Base-by-base conservation (phyloP, 2,113 vertebrate species). In the Macrotis lagotis region DNA sequence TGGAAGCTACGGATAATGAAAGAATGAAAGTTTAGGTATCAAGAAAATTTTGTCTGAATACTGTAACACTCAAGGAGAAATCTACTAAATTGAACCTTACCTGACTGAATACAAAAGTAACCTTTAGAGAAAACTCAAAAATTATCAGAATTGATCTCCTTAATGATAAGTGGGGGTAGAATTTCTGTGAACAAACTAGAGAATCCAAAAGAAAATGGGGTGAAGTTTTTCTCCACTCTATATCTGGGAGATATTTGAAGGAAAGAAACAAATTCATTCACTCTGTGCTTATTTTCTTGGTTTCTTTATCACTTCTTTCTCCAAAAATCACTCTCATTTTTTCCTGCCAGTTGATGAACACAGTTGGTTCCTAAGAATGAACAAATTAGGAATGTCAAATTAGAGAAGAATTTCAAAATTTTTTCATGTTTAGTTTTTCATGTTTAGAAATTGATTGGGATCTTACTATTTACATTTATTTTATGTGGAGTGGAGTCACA, bases 231-330 rank as follows among this genome's bases (percentile, higher is more conserved):
- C 10, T 37, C 55, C 11, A 37, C 28, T 66, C 28, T 66, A 31
- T 66, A 66, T 11, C 55, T 66, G 31, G 55, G 28, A 37, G 55
- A 66, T 66, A 66, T 66, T 31, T 66, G 11, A 37, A 37, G 28
- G 28, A 66, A 66, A 66, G 55, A 66, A 55, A 31, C 26, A 28
- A 55, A 8, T 28, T 26, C 53, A 55, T 55, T 28, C 53, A 55
- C 53, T 4, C 24, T 55, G 53, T 28, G 26, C 26, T 66, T 66
- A 31, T 31, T 59, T 59, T 59, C 26, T 37, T 66, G 55, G 2
- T 31, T 66, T 66, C 31, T 66, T 66, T 66, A 37, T 66, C 31
- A 12, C 28, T 53, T 91, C 88, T 94, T 95, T 51, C 52, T 94
- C 88, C 83, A 24, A 90, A 89, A 89, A 89, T 10, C 51, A 1